Base-by-base conservation (phyloP, 64 coral and sea anemone species). In the Cladopsammia gracilis region DNA sequence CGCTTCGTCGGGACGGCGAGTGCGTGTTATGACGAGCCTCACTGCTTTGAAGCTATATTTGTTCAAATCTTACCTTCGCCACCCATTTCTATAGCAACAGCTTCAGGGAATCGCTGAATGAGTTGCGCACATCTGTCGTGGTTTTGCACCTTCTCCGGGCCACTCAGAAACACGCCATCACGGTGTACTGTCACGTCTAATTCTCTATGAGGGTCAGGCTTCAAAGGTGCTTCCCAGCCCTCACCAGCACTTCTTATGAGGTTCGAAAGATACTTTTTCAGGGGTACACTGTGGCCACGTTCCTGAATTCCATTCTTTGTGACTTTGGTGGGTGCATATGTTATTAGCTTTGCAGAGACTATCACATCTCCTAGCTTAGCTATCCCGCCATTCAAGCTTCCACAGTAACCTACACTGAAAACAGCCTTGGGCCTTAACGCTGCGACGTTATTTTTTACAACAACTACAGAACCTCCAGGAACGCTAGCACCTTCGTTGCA, bases 11-110 rank as follows among this genome's bases (percentile, higher is more conserved):
- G 34, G 34, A 34, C n/a, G n/a, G 2, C 34, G 34, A 34, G 34
- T 34, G 34, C 34, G 34, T 34, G 34, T 34, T 2, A 34, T 34
- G 34, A 34, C 34, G 34, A 34, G 34, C 34, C 34, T 34, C 2
- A 2, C 34, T 34, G 34, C 34, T 34, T 34, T 34, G 34, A 34
- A 34, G 34, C 34, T 34, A 34, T 34, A 34, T 34, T 34, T 34
- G 34, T 34, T 34, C 34, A 15, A 46, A 5, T 34, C 56, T 26
- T 78, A 90, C 88, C 88, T 90, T 90, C 59, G 12, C 88, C 88
- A 79, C 79, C 88, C 75, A 90, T 78, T 76, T 90, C 88, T 9
- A 69, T 64, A 5, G 75, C 88, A 62, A 69, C 14, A n/a, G 88
- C 88, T 1, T 79, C 48, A 16, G 75, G 88, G 48, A 19, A 79